Evolutionary conservation across 2,113 vertebrate genomes (phyloP).

Genomic region (Galemys pyrenaicus): DNA sequence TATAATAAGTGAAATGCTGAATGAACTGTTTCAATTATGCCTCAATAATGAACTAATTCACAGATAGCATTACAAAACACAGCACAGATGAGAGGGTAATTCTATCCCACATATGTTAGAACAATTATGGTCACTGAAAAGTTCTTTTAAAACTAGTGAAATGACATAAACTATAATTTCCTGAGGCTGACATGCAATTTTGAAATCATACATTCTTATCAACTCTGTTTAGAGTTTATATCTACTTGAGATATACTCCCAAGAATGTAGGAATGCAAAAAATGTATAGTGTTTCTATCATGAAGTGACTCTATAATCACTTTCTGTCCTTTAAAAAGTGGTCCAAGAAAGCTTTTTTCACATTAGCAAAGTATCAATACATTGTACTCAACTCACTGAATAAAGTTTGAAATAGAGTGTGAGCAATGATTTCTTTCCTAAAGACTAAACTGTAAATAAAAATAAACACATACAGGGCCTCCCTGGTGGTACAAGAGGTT

Average conservation of each 20-base stretch:
- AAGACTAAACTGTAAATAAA: constrained; percentile 20
- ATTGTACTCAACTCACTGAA: neutral
- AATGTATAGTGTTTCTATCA: neutral
- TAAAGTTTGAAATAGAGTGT: neutral
- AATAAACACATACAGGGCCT: too few relatives aligned
- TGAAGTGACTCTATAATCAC: neutral
- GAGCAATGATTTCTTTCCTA: constrained; percentile 19
- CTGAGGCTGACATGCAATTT: constrained; percentile 11
- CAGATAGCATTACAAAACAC: neutral
- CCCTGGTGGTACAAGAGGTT: too few relatives aligned
- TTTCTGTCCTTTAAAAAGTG: neutral
- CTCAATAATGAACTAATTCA: neutral
- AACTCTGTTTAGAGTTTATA: neutral
- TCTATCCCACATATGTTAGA: neutral
- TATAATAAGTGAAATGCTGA: neutral
- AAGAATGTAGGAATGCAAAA: neutral
- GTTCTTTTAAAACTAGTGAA: constrained; percentile 35
- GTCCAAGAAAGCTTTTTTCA: neutral
- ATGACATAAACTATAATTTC: neutral
- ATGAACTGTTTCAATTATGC: neutral
- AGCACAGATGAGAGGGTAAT: neutral
- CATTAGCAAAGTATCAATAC: neutral
- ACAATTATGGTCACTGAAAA: neutral
- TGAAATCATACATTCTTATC: constrained; percentile 16
- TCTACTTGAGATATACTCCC: neutral